These are phyloP conservation scores for Megalonaias nervosa DNA, from an alignment of 1,140 invertebrate genomes.

Conservation along the genomic window DNA sequence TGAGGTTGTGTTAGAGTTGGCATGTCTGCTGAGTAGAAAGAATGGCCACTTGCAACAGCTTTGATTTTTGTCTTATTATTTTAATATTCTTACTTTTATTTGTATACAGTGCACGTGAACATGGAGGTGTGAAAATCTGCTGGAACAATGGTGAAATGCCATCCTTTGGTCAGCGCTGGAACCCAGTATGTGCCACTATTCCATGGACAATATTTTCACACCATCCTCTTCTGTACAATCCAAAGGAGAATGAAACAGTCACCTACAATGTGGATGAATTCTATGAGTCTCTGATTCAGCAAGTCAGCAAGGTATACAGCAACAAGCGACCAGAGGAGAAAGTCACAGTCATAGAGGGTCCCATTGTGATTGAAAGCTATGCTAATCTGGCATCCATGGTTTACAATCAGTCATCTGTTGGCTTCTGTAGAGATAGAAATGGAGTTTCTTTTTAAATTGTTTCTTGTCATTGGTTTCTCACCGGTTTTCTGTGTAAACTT, in stretches of 20 bases:
- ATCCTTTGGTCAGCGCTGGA: constrained; percentile 84
- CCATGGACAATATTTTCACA: constrained; percentile 85
- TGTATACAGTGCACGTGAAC: constrained; percentile 74
- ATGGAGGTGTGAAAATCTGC: constrained; percentile 81
- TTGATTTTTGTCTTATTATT: too few relatives aligned
- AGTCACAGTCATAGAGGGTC: constrained; percentile 76
- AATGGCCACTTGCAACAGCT: too few relatives aligned
- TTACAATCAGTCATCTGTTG: constrained; percentile 87
- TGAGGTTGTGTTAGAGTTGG: too few relatives aligned
- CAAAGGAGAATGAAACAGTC: constrained; percentile 69
- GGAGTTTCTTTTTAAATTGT: constrained; percentile 85
- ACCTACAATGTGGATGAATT: constrained; percentile 71
- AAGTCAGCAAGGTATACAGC: constrained; percentile 65
- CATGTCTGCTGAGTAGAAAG: too few relatives aligned
- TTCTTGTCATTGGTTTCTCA: background rate
- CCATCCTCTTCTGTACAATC: constrained; percentile 86
- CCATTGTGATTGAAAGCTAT: constrained; percentile 86
- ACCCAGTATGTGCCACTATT: constrained; percentile 85
- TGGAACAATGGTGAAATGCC: constrained; percentile 83
- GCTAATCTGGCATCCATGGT: constrained; percentile 83
- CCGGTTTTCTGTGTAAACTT: too few relatives aligned
- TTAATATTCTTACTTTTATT: too few relatives aligned
- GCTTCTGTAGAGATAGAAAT: constrained; percentile 88
- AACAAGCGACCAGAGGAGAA: constrained; percentile 52
- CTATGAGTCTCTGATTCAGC: constrained; percentile 62